Conservation (phyloP, 1,140 invertebrate genomes). For the Hestina assimilis region DNA sequence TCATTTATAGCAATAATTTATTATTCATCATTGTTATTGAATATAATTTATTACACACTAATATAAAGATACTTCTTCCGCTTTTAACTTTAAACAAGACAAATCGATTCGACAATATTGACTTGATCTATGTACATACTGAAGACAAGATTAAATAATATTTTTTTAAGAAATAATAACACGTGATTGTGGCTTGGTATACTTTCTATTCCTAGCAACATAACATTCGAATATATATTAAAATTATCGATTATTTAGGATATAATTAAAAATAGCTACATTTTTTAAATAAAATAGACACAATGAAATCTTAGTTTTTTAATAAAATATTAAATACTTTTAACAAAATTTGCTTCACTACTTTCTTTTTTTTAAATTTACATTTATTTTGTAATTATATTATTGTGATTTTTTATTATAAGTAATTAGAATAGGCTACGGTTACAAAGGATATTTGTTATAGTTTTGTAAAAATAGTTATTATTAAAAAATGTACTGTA, state of each 20-base stretch:
- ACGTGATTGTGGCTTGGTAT: too few relatives aligned
- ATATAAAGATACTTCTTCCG: background rate
- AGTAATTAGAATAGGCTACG: constrained; percentile 17
- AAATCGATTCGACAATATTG: too few relatives aligned
- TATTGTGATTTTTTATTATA: constrained; percentile 28
- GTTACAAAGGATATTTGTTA: constrained; percentile 34
- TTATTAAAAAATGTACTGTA: constrained; percentile 18
- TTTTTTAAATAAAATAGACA: background rate
- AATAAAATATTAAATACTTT: background rate
- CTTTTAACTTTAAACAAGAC: background rate
- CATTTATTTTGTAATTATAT: constrained; percentile 7
- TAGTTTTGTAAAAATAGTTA: constrained; percentile 33
- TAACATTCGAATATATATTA: background rate
- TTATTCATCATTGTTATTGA: too few relatives aligned
- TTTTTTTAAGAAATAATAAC: too few relatives aligned
- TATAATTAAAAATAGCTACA: background rate
- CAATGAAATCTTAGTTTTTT: background rate
- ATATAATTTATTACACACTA: background rate
- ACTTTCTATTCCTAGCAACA: too few relatives aligned
- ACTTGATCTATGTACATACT: too few relatives aligned
- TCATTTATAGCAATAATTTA: too few relatives aligned
- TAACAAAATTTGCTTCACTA: background rate
- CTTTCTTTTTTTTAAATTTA: background rate
- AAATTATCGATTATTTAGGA: background rate
- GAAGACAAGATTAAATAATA: too few relatives aligned